A percentile compares a stretch with the other conserved stretches of the same genome.
These are phyloP conservation scores for Cololabis saira DNA, from an alignment of 2,113 vertebrate genomes.

Conservation along the genomic window DNA sequence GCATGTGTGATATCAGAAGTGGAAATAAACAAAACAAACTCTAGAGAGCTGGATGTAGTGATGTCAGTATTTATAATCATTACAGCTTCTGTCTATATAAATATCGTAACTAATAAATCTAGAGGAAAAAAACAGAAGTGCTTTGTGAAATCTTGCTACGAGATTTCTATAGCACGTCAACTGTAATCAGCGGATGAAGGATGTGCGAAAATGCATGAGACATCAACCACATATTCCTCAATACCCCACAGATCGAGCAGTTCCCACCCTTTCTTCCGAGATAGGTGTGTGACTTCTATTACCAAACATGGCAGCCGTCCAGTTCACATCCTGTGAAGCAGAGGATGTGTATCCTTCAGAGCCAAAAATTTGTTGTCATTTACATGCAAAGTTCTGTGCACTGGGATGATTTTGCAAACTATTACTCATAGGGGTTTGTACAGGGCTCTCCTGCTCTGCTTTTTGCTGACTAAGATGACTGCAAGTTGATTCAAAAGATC, in stretches of 20 bases:
- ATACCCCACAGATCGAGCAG: background rate
- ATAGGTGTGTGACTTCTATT: background rate
- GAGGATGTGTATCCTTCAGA: background rate
- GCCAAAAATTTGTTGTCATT: background rate
- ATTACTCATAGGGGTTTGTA: background rate
- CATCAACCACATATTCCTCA: slow-evolving; percentile 23
- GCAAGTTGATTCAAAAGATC: background rate
- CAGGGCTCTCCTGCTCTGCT: background rate
- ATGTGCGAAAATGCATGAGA: slow-evolving; percentile 22
- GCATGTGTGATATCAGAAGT: too few species aligned
- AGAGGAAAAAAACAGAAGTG: background rate
- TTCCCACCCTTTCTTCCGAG: slow-evolving; percentile 13
- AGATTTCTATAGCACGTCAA: background rate
- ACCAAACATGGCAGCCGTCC: slow-evolving; percentile 25
- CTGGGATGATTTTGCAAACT: too few species aligned
- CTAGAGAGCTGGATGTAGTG: too few species aligned
- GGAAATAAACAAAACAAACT: too few species aligned
- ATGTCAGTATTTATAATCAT: too few species aligned
- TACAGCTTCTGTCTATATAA: too few species aligned
- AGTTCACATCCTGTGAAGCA: background rate
- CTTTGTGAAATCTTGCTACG: background rate
- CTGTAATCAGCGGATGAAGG: background rate
- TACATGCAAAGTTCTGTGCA: too few species aligned
- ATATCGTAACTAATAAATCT: background rate
- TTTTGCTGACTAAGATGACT: slow-evolving; percentile 3